Evolutionary conservation across 2,888 invertebrate species (phyloP).

Genomic region (Leucophenga montana): DNA sequence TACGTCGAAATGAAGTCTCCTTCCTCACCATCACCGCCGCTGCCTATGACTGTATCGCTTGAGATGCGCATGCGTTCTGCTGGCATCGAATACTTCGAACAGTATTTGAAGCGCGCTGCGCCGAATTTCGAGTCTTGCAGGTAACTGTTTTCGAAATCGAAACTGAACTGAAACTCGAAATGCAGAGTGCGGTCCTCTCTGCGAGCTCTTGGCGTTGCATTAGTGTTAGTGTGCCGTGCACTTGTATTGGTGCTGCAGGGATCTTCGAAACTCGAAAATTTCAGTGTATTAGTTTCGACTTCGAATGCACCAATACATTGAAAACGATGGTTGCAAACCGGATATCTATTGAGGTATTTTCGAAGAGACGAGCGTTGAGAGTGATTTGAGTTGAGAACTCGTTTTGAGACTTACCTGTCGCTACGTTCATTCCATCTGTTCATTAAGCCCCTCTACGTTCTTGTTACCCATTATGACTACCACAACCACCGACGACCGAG

Average conservation of each 20-base stretch:
- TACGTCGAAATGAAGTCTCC: not conserved
- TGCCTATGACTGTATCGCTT: slow-evolving; percentile 5
- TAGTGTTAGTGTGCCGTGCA: slow-evolving; percentile 41
- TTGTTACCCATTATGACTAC: not conserved
- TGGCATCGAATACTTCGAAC: slow-evolving; percentile 43
- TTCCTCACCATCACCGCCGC: slow-evolving; percentile 16
- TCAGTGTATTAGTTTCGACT: slow-evolving; percentile 39
- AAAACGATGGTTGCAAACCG: slow-evolving; percentile 50
- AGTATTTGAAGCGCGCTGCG: slow-evolving; percentile 43
- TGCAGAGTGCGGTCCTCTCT: no score
- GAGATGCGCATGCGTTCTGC: slow-evolving; percentile 51
- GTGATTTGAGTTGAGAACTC: slow-evolving; percentile 47
- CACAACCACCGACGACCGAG: slow-evolving; percentile 21
- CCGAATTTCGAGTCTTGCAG: slow-evolving; percentile 46
- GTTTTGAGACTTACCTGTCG: slow-evolving; percentile 42
- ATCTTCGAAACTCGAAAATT: slow-evolving; percentile 56
- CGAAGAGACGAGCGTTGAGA: slow-evolving; percentile 23
- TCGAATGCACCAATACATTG: slow-evolving; percentile 34
- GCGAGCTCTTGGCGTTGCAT: slow-evolving; percentile 43
- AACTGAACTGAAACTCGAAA: not conserved
- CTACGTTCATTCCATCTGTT: slow-evolving; percentile 42
- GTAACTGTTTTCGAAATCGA: slow-evolving; percentile 22
- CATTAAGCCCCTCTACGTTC: not conserved
- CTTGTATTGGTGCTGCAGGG: slow-evolving; percentile 50
- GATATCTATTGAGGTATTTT: slow-evolving; percentile 47